Evolutionary conservation across 30 jellyfish, hydroid and myxozoan species (phyloP).

Genomic region (Aurelia sp.): DNA sequence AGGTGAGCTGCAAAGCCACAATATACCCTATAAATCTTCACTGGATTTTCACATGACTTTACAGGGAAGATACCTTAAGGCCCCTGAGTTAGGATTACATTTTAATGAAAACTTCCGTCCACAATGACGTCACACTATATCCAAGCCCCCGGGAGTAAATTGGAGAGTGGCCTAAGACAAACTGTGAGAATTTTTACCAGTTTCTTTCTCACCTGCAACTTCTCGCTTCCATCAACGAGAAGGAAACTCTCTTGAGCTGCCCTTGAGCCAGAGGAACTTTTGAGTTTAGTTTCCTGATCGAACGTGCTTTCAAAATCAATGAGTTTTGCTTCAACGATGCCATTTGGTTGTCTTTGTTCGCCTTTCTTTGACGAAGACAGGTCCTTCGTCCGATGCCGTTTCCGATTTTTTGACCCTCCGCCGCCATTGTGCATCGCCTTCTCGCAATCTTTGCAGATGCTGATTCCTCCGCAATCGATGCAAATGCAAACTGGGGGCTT

Average conservation of each 20-base stretch:
- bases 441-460: slow-evolving; percentile 81
- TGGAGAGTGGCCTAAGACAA: neutral
- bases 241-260: slow-evolving; percentile 60
- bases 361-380: slow-evolving; percentile 28
- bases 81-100: too few relatives aligned
- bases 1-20: too few relatives aligned
- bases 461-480: slow-evolving; percentile 86
- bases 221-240: slow-evolving; percentile 85
- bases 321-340: slow-evolving; percentile 29
- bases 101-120: too few relatives aligned
- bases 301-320: slow-evolving; percentile 28
- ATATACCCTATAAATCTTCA: too few relatives aligned
- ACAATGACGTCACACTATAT: too few relatives aligned
- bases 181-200: neutral
- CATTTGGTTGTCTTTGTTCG: slow-evolving; percentile 29
- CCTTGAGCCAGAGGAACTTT: slow-evolving; percentile 6
- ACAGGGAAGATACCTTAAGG: too few relatives aligned
- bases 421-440: slow-evolving; percentile 55
- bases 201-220: slow-evolving; percentile 72
- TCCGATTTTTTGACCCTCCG: slow-evolving; percentile 34
- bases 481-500: slow-evolving; percentile 61
- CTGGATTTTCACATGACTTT: too few relatives aligned
- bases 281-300: neutral
- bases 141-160: too few relatives aligned
- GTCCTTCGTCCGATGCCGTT: slow-evolving; percentile 50